Conservation (phyloP, 2,113 vertebrate genomes). For the Hippocampus comes region DNA sequence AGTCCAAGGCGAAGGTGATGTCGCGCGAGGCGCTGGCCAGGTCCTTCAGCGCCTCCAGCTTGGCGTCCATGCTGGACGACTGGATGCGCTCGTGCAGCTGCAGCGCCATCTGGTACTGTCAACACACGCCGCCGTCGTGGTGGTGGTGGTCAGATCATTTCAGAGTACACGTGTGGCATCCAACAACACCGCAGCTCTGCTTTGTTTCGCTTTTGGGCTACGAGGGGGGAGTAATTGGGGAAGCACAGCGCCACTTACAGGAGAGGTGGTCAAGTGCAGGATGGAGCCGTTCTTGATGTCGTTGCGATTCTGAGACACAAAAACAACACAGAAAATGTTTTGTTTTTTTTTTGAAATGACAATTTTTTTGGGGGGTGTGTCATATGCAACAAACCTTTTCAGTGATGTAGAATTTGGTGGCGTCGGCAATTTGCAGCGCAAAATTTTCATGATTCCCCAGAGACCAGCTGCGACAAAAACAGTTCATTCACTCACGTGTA, state of each 20-base stretch:
- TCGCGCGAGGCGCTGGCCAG: conserved; percentile 90
- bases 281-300: conserved; percentile 98
- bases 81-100: conserved; percentile 94
- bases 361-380: neutral
- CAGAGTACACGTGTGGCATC: neutral
- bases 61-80: conserved; percentile 94
- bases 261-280: conserved; percentile 88
- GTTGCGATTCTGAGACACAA: conserved; percentile 85
- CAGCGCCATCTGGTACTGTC: conserved; percentile 84
- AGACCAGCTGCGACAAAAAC: conserved; percentile 80
- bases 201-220: neutral
- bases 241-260: conserved; percentile 76
- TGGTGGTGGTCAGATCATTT: too few species aligned
- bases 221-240: neutral
- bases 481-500: too few species aligned
- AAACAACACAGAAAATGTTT: neutral
- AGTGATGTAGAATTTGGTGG: conserved; percentile 95
- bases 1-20: conserved; percentile 95
- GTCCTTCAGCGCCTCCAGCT: conserved; percentile 93
- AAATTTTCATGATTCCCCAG: conserved; percentile 86
- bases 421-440: conserved; percentile 90
- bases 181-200: neutral
- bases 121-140: too few species aligned
- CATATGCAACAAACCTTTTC: conserved; percentile 81
- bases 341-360: neutral